phyloP scores from a whole-genome alignment of 2,797 vertebrate species.

The Chanos chanos region DNA sequence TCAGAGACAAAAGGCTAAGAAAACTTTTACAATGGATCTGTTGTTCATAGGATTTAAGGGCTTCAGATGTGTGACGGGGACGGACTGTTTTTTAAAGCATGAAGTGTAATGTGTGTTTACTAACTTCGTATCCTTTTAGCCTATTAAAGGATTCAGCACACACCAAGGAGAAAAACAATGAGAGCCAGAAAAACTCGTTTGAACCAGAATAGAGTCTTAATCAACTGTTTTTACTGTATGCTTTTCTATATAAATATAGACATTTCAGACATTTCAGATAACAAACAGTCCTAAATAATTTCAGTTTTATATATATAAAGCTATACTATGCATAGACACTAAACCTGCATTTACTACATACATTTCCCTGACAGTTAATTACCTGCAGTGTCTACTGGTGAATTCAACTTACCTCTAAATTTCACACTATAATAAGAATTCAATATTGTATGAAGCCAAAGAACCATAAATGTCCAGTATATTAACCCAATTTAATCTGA shows the following conservation, averaged over 20 bases:
- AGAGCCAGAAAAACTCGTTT: slow-evolving; percentile 46
- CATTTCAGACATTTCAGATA: neutral
- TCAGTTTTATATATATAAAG: too few relatives aligned
- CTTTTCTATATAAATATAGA: neutral
- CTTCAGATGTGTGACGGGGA: slow-evolving; percentile 49
- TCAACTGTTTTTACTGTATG: slow-evolving; percentile 43
- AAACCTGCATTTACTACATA: too few relatives aligned
- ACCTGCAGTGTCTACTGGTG: too few relatives aligned
- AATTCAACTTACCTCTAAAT: too few relatives aligned
- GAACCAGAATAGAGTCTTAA: slow-evolving; percentile 41
- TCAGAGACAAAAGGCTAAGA: slow-evolving; percentile 53
- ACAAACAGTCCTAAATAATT: too few relatives aligned
- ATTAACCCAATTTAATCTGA: too few relatives aligned
- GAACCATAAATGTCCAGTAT: too few relatives aligned
- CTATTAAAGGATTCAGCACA: slow-evolving; percentile 36
- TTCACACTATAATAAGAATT: too few relatives aligned
- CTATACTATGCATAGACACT: too few relatives aligned
- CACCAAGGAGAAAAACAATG: slow-evolving; percentile 48
- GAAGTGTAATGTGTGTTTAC: slow-evolving; percentile 58
- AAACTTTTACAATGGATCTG: slow-evolving; percentile 62
- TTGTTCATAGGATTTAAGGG: slow-evolving; percentile 46
- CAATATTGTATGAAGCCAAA: too few relatives aligned
- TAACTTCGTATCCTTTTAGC: slow-evolving; percentile 28
- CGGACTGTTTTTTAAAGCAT: slow-evolving; percentile 37
- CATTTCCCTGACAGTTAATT: too few relatives aligned